Evolutionary conservation across 2,888 invertebrate genomes (phyloP), one percentile per base, ranked within the genome.

Genomic region (Allophyes oxyacanthae): DNA sequence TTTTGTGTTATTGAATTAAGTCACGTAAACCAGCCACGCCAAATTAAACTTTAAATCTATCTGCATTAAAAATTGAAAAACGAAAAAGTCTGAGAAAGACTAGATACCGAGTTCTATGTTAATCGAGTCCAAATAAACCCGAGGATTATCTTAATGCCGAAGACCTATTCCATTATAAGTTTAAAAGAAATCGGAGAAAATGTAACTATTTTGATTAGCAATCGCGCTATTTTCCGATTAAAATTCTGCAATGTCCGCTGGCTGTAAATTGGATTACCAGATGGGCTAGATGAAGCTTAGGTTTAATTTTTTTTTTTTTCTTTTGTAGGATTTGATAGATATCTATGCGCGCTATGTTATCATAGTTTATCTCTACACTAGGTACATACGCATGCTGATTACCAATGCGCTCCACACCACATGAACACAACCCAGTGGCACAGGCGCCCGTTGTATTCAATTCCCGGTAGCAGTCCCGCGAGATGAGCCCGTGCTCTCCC

Each of bases 261-360:
- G n/a, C 33, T 42, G 9, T 10, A 45, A 64, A 70, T 64, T 70
- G 71, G 48, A 70, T 70, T 63, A 67, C 28, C 6, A 45, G 41
- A 36, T 64, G 14, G 9, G 38, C 37, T 43, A 30, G n/a, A 68
- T 25, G 30, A 44, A 69, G 63, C 34, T 45, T 50, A 11, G 34
- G 14, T 28, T 43, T 33, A 48, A 9, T 40, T 41, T 42, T 13
- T 30, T 4, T 8, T 13, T 6, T 43, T 49, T 49, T 32, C 30
- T 43, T 40, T 38, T 36, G 8, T n/a, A 14, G 10, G 10, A 25
- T 20, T 40, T 0, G 0, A 9, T 13, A 40, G 28, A 6, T 6
- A 8, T 8, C 7, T 28, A 8, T 1, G 6, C 25, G 25, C 25
- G n/a, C n/a, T n/a, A n/a, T n/a, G n/a, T n/a, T n/a, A n/a, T n/a